A percentile compares a stretch with the other conserved stretches of the same genome.
These are phyloP conservation scores for Pseudomyrmex dendroicus DNA, from an alignment of 1,140 invertebrate species.

Conservation along the genomic window DNA sequence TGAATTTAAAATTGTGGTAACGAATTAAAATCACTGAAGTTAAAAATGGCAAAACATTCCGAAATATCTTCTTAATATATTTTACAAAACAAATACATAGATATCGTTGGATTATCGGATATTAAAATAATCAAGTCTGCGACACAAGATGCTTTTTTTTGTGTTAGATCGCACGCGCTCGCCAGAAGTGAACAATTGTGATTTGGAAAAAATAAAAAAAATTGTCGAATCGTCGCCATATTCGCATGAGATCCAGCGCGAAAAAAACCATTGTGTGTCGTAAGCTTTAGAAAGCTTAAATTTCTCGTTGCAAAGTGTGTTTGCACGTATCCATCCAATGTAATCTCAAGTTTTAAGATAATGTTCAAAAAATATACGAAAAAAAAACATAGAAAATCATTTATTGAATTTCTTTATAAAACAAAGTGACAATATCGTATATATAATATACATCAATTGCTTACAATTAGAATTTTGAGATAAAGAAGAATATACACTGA, in stretches of 20 bases:
- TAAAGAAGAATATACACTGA: neutral
- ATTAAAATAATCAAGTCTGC: neutral
- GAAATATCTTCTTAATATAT: slow-evolving; percentile 12
- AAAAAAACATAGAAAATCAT: slow-evolving; percentile 15
- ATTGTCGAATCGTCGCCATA: too few relatives aligned
- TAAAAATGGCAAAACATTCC: slow-evolving; percentile 37
- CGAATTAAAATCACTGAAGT: neutral
- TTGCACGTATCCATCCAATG: neutral
- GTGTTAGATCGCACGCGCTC: too few relatives aligned
- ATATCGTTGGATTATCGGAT: slow-evolving; percentile 1
- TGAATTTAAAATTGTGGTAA: neutral
- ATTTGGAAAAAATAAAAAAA: too few relatives aligned
- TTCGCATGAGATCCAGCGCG: too few relatives aligned
- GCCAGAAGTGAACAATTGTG: too few relatives aligned
- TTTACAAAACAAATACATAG: neutral
- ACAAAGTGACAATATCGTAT: slow-evolving; percentile 17
- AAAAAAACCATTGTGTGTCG: too few relatives aligned
- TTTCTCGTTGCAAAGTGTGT: neutral
- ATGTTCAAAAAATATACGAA: slow-evolving; percentile 23
- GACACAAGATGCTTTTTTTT: too few relatives aligned
- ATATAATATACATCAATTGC: slow-evolving; percentile 11
- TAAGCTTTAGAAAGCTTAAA: too few relatives aligned
- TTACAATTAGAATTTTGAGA: neutral
- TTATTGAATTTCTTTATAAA: slow-evolving; percentile 12
- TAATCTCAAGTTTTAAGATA: slow-evolving; percentile 4